Evolutionary conservation across 2,797 vertebrate genomes (phyloP).

Genomic region (Coccyzus lansbergi): DNA sequence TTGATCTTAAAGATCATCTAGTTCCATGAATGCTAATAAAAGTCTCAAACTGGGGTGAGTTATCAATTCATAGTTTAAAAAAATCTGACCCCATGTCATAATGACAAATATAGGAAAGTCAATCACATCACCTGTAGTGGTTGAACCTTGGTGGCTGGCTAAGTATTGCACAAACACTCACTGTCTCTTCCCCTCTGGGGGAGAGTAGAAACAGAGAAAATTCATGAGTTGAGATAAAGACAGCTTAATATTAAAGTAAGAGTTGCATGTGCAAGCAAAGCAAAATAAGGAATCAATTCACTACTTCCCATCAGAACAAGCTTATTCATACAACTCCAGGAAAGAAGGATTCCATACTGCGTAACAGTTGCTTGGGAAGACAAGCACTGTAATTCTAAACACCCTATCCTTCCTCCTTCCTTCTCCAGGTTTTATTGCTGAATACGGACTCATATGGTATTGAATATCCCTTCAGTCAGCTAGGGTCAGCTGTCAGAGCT

Average conservation of each 20-base stretch:
- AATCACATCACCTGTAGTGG: background rate
- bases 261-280: rapidly evolving
- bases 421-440: background rate
- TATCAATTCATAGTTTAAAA: background rate
- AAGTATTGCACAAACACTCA: background rate
- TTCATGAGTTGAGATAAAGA: background rate
- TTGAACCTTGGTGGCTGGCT: background rate
- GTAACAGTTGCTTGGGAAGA: background rate
- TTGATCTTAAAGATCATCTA: too few species aligned
- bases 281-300: background rate
- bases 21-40: background rate
- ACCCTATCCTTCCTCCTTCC: background rate
- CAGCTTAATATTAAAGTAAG: background rate
- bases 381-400: background rate
- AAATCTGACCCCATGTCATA: background rate
- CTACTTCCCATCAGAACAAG: background rate
- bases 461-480: background rate
- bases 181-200: too few species aligned
- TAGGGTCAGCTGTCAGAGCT: background rate
- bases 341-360: background rate
- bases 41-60: background rate
- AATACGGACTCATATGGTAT: too few species aligned
- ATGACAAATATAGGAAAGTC: background rate
- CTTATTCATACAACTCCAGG: background rate
- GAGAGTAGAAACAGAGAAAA: background rate